Base-by-base conservation (phyloP, 1,140 invertebrate species). In the Helicorthomorpha holstii region DNA sequence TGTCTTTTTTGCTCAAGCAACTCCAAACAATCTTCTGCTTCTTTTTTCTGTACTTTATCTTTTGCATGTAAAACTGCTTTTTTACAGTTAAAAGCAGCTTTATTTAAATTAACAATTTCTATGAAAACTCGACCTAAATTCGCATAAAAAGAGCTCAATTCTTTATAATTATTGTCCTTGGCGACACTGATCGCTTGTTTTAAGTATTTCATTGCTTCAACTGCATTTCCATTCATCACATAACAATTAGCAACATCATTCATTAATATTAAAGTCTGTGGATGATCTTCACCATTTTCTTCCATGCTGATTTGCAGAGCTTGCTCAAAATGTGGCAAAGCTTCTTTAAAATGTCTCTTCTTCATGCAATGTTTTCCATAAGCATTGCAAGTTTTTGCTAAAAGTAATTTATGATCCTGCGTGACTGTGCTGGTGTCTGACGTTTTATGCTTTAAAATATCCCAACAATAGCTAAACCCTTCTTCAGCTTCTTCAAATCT, bases 201-300 rank as follows among this genome's bases (percentile, higher is more conserved):
- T 42, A 93, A 73, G 63, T 80, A 81, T 26, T 71, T 59, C 57
- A 84, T 74, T 27, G 88, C 84, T 55, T 75, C 70, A 43, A 79
- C 74, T 54, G 78, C 69, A 54, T 85, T 74, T 54, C 80, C 69
- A 69, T 69, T 70, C 59, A 75, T 58, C 68, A 76, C 78, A 54
- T 75, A 77, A 12, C 84, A 74, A 44, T 80, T 82, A 34, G 83
- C 88, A 51, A 93, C 72, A 65, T 93, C 85, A 74, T 91, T 93
- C 4, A 92, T 64, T 38, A 92, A 70, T 23, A 86, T 68, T 21
- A 87, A 75, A 54, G 76, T 77, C 63, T 90, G 82, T 58, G 82
- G 77, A 59, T 78, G 75, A 7, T 77, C 64, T 53, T 76, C 62
- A 4, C 85, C 85, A 63, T 83, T 67, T 1, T 81, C 60, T 62